Evolutionary conservation across 2,888 invertebrate genomes (phyloP).

Genomic region (Gnatocerus cornutus): DNA sequence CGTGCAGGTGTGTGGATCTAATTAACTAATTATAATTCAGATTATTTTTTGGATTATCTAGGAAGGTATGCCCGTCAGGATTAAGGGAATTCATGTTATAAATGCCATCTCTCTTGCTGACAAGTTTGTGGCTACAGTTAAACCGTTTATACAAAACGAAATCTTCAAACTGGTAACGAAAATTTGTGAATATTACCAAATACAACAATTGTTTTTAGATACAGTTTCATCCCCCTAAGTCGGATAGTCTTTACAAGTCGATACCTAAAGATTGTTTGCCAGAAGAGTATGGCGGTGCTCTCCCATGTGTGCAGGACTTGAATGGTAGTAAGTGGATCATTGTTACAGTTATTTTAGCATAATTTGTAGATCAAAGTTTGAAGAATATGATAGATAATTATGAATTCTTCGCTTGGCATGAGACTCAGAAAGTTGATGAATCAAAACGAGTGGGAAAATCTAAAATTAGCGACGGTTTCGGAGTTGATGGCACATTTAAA

Average conservation of each 20-base stretch:
- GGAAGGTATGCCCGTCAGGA: not conserved
- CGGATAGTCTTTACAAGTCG: not conserved
- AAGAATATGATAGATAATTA: not conserved
- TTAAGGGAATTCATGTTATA: constrained; percentile 1
- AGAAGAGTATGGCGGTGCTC: not conserved
- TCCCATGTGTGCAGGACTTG: not conserved
- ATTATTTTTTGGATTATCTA: too few species aligned
- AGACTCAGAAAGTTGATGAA: not conserved
- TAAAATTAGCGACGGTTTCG: too few species aligned
- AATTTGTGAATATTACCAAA: not conserved
- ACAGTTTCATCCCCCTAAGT: not conserved
- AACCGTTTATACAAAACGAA: not conserved
- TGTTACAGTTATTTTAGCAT: not conserved
- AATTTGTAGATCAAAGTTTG: not conserved
- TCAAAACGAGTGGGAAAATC: not conserved
- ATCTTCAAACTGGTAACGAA: not conserved
- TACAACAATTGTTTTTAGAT: not conserved
- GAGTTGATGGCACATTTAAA: too few species aligned
- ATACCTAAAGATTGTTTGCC: not conserved
- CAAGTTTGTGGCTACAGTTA: not conserved
- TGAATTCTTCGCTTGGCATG: not conserved
- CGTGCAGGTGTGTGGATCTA: not conserved
- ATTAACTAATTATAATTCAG: not conserved
- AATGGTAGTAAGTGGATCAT: too few species aligned
- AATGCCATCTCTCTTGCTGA: not conserved